Evolutionary conservation across 2,888 invertebrate species (phyloP).

Genomic region (Candidula unifasciata): DNA sequence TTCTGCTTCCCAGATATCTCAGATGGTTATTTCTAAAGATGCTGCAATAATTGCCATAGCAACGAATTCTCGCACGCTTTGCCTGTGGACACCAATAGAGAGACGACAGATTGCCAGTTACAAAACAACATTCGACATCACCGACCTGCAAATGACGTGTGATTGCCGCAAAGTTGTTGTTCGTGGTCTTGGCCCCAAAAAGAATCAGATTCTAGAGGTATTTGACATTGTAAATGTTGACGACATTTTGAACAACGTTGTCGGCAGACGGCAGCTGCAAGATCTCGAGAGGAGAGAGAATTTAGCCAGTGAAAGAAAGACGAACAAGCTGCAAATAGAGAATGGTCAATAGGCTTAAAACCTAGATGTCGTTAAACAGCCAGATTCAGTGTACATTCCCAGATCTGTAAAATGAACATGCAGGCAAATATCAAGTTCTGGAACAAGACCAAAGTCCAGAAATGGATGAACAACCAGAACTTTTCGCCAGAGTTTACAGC

Average conservation of each 20-base stretch:
- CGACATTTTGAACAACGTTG: constrained; percentile 38
- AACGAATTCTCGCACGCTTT: constrained; percentile 40
- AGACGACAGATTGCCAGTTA: constrained; percentile 47
- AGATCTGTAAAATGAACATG: too few relatives aligned
- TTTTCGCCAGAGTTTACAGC: too few relatives aligned
- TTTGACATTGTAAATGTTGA: constrained; percentile 49
- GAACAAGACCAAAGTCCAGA: too few relatives aligned
- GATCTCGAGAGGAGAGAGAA: constrained; percentile 21
- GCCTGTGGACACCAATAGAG: constrained; percentile 49
- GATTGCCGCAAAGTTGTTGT: constrained; percentile 51
- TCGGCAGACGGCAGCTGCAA: constrained; percentile 12
- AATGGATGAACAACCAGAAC: too few relatives aligned
- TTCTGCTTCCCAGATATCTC: constrained; percentile 43
- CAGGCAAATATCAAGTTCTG: too few relatives aligned
- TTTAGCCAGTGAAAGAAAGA: constrained; percentile 32
- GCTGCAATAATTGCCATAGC: constrained; percentile 47
- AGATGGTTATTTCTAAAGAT: constrained; percentile 51
- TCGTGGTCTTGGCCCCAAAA: constrained; percentile 21
- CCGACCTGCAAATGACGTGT: constrained; percentile 50
- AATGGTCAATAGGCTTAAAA: not conserved
- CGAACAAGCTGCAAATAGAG: not conserved
- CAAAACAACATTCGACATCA: constrained; percentile 36
- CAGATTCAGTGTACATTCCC: too few relatives aligned
- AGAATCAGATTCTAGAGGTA: constrained; percentile 41
- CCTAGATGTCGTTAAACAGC: not conserved